Conservation (phyloP, 2,113 vertebrate species). For the Numida meleagris region DNA sequence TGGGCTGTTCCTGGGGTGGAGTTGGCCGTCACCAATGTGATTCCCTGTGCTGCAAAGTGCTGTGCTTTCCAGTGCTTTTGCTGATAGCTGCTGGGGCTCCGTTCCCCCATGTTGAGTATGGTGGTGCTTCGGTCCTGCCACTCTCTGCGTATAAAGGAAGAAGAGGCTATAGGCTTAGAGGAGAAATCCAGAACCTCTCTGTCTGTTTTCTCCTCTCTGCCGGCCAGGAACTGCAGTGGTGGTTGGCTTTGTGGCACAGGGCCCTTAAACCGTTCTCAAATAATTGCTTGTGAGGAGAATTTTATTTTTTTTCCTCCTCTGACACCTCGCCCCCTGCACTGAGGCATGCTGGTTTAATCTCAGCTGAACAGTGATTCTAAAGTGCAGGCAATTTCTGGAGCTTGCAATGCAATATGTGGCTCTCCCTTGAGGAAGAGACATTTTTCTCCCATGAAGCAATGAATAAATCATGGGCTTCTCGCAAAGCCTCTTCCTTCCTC, state of each 20-base stretch:
- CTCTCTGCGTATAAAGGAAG: background rate
- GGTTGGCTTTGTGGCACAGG: background rate
- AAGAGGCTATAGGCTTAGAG: background rate
- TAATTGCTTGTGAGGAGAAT: constrained; percentile 19
- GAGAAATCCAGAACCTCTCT: background rate
- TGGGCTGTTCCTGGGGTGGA: background rate
- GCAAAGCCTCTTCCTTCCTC: constrained; percentile 60
- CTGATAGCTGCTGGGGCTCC: background rate
- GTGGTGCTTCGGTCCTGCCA: background rate
- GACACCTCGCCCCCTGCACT: background rate
- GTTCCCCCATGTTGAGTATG: background rate
- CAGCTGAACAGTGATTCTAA: background rate
- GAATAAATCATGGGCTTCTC: constrained; percentile 64
- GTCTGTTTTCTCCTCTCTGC: background rate
- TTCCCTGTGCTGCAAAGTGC: background rate
- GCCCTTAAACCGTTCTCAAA: constrained; percentile 1
- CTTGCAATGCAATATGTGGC: constrained; percentile 30
- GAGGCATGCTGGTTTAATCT: constrained; percentile 11
- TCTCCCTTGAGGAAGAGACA: constrained; percentile 41
- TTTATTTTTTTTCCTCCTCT: background rate
- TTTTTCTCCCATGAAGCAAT: constrained; percentile 43
- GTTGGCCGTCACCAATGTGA: accelerated
- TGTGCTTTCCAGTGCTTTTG: background rate
- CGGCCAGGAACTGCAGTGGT: background rate
- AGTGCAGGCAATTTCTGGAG: constrained; percentile 50